Conservation (phyloP, 2,113 vertebrate genomes). For the Sialia sialis region DNA sequence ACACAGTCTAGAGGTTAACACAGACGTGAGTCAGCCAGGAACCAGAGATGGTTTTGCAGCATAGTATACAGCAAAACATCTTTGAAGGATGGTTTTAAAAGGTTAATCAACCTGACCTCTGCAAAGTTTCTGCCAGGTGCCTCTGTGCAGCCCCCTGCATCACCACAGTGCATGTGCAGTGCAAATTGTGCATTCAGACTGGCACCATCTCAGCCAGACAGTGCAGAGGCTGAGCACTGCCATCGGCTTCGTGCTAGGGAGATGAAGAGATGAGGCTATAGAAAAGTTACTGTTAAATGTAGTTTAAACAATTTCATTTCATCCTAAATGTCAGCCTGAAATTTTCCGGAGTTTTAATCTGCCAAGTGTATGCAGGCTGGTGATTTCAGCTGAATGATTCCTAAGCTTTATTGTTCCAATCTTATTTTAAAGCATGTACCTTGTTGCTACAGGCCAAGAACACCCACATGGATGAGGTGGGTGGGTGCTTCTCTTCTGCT, state of each 20-base stretch:
- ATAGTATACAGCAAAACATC: neutral
- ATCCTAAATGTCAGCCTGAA: slow-evolving; percentile 75
- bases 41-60: neutral
- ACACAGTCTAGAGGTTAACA: neutral
- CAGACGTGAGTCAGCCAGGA: neutral
- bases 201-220: slow-evolving; percentile 17
- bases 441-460: slow-evolving; percentile 65
- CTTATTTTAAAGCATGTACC: slow-evolving; percentile 64
- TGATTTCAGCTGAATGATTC: slow-evolving; percentile 70
- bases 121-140: neutral
- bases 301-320: slow-evolving; percentile 63
- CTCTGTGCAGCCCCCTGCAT: neutral
- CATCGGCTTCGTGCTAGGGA: neutral
- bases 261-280: slow-evolving; percentile 38
- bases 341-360: slow-evolving; percentile 68
- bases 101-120: neutral
- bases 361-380: slow-evolving; percentile 63
- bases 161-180: neutral
- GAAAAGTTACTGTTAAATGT: slow-evolving; percentile 67
- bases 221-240: neutral
- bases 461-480: slow-evolving; percentile 68
- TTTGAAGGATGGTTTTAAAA: neutral
- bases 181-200: neutral
- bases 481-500: slow-evolving; percentile 52
- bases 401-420: slow-evolving; percentile 62